A percentile compares a stretch with the other conserved stretches of the same genome.
phyloP scores from a whole-genome alignment of 1,140 invertebrate genomes.

The Scaptomyza pallida region DNA sequence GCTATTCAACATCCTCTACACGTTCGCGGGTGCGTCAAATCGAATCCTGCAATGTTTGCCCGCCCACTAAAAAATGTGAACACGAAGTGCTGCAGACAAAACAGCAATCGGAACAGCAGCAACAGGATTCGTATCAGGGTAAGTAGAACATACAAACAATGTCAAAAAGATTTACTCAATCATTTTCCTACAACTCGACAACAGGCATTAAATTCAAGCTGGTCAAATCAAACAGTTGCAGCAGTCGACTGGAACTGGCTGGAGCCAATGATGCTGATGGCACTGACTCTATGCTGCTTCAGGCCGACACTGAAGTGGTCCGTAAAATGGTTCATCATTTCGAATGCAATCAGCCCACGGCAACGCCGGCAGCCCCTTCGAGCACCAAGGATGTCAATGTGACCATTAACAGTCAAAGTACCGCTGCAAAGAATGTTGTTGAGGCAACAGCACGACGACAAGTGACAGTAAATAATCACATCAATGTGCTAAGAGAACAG shows the following conservation, averaged over 20 bases:
- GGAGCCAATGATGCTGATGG: slow-evolving; percentile 85
- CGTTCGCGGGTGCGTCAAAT: slow-evolving; percentile 70
- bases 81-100: slow-evolving; percentile 48
- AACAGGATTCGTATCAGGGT: slow-evolving; percentile 73
- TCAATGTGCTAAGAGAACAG: slow-evolving; percentile 60
- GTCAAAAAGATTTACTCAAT: background rate
- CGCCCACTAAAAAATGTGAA: slow-evolving; percentile 49
- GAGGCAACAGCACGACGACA: slow-evolving; percentile 34
- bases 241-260: slow-evolving; percentile 90
- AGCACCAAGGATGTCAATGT: slow-evolving; percentile 29
- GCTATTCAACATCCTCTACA: slow-evolving; percentile 3
- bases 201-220: slow-evolving; percentile 89
- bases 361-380: background rate
- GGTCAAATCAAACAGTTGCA: slow-evolving; percentile 93
- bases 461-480: slow-evolving; percentile 84
- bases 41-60: slow-evolving; percentile 65
- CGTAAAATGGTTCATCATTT: slow-evolving; percentile 81
- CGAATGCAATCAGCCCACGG: slow-evolving; percentile 52
- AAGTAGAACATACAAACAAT: slow-evolving; percentile 5
- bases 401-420: slow-evolving; percentile 74
- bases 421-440: background rate
- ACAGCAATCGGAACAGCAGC: slow-evolving; percentile 29
- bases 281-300: slow-evolving; percentile 65
- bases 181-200: background rate
- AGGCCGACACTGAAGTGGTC: slow-evolving; percentile 64